Conservation (phyloP, 2,888 invertebrate genomes). For the Spialia ferax region DNA sequence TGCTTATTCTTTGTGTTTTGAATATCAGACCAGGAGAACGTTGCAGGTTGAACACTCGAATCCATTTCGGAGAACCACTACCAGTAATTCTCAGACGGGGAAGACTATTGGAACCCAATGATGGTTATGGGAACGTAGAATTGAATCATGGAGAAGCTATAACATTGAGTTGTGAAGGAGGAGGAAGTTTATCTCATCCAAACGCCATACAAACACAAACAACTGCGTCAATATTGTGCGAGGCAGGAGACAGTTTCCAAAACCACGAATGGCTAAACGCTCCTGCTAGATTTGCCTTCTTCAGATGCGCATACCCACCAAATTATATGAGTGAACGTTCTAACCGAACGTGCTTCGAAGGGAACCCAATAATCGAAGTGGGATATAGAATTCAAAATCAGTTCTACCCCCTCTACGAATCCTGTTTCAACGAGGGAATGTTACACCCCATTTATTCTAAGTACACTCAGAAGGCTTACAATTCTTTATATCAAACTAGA, state of each 20-base stretch:
- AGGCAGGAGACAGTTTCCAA: conserved; percentile 63
- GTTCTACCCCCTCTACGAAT: conserved; percentile 72
- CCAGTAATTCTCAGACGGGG: conserved; percentile 68
- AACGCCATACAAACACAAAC: conserved; percentile 49
- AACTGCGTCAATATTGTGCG: conserved; percentile 65
- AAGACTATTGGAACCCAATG: conserved; percentile 68
- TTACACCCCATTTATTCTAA: conserved; percentile 68
- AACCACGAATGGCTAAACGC: conserved; percentile 67
- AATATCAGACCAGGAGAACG: conserved; percentile 58
- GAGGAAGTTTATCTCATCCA: conserved; percentile 62
- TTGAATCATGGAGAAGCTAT: conserved; percentile 64
- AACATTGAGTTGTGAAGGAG: conserved; percentile 68
- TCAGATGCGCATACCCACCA: conserved; percentile 62
- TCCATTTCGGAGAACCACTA: conserved; percentile 68
- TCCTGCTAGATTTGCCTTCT: conserved; percentile 60
- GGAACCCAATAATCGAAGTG: conserved; percentile 67
- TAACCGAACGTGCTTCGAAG: conserved; percentile 64
- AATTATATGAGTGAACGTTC: conserved; percentile 62
- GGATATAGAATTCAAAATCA: conserved; percentile 64
- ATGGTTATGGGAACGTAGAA: conserved; percentile 63
- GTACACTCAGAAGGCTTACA: conserved; percentile 76
- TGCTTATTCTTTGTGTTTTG: conserved; percentile 67
- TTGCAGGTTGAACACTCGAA: conserved; percentile 65
- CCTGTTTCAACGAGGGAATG: conserved; percentile 68
- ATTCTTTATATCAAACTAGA: conserved; percentile 69